Percentiles rank a stretch among this genome's conserved stretches.
Evolutionary conservation across 2,113 vertebrate genomes (phyloP).

Genomic region (Etia nguti): DNA sequence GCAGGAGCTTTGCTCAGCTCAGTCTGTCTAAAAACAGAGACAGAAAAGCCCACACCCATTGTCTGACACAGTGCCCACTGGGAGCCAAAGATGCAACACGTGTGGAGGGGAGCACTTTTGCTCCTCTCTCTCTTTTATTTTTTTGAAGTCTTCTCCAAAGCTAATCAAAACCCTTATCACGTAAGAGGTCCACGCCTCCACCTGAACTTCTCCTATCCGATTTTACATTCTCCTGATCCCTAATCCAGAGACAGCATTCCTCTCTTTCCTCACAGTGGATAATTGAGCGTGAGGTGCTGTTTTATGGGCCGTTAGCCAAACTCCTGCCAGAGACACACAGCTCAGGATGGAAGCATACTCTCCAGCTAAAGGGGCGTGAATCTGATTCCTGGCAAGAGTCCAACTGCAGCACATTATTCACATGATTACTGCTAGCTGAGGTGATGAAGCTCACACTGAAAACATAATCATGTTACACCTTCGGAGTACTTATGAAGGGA

Average conservation of each 20-base stretch:
- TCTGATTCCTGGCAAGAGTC: constrained; percentile 42
- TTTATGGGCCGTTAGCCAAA: constrained; percentile 47
- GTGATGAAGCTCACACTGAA: constrained; percentile 27
- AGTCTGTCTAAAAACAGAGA: constrained; percentile 57
- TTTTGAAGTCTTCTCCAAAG: neutral
- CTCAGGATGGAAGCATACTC: constrained; percentile 42
- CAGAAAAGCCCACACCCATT: constrained; percentile 56
- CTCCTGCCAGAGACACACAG: constrained; percentile 21
- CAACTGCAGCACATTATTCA: constrained; percentile 34
- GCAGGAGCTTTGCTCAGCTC: constrained; percentile 46
- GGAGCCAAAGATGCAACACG: constrained; percentile 26
- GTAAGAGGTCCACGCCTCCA: constrained; percentile 8
- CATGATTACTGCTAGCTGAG: constrained; percentile 36
- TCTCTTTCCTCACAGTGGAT: constrained; percentile 48
- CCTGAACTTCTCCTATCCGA: constrained; percentile 27
- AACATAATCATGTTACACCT: constrained; percentile 12
- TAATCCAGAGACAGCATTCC: constrained; percentile 60
- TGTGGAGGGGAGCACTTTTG: constrained; percentile 8
- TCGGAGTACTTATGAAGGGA: neutral
- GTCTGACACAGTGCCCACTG: constrained; percentile 38
- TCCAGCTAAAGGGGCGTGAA: constrained; percentile 25
- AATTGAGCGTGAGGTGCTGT: constrained; percentile 53
- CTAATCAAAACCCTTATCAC: neutral
- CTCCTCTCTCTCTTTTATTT: neutral
- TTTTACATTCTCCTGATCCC: constrained; percentile 47